Conservation (phyloP, 2,797 vertebrate genomes). For the Limnodromus scolopaceus region DNA sequence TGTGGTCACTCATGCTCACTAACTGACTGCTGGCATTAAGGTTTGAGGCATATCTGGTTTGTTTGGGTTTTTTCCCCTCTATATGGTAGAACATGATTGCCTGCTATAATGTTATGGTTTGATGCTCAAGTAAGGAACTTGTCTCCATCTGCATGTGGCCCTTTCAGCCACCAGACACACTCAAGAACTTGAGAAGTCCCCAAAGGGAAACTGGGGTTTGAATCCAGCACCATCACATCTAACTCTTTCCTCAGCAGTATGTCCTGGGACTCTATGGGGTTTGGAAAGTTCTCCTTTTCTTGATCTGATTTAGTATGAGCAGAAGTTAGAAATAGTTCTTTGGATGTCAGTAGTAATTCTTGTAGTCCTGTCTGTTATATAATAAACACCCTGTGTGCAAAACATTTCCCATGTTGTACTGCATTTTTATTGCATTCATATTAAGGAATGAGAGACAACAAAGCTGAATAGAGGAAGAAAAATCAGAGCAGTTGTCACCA, state of each 20-base stretch:
- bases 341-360: neutral
- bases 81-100: neutral
- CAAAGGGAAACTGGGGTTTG: neutral
- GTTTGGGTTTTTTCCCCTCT: neutral
- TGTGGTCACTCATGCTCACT: neutral
- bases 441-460: neutral
- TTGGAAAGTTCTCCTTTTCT: neutral
- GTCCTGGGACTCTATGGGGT: neutral
- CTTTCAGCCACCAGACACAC: neutral
- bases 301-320: neutral
- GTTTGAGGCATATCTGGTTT: neutral
- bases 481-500: neutral
- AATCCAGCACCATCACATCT: neutral
- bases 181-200: neutral
- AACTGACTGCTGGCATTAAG: neutral
- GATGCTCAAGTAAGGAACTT: neutral
- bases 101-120: neutral
- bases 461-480: neutral
- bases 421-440: neutral
- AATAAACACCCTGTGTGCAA: neutral
- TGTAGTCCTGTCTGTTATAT: neutral
- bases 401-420: neutral
- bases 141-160: fast-evolving
- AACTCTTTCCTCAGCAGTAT: neutral
- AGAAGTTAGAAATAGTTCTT: neutral